Evolutionary conservation across 2,113 vertebrate species (phyloP), one percentile per base, ranked within the genome.

Genomic region (Myodes glareolus): DNA sequence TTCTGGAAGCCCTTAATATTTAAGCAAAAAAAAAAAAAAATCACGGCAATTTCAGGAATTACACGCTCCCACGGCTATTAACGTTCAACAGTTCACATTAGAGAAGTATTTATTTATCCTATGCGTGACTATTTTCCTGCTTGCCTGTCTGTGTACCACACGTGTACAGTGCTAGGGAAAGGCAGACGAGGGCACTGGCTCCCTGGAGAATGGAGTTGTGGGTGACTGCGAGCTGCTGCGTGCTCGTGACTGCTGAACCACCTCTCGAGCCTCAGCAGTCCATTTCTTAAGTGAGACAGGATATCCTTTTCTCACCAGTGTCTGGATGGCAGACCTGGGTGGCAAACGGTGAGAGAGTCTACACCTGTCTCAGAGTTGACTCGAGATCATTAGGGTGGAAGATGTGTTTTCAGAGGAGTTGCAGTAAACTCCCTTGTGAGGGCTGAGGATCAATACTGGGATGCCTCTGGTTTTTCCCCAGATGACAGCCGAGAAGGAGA

Each of bases 401-500:
- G 55, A 95, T 68, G 94, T 96, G 93, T 97, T 97, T 84, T 72
- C 65, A 78, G 11, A 95, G 76, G 52, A 95, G 76, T 61, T 82
- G 92, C 97, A 97, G 96, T 98, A 96, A 95, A 94, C 96, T 96
- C 95, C 90, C 5, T 91, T 67, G 73, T 96, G 92, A 97, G 95
- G 58, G 85, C 92, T 95, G 89, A 97, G 96, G 93, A 97, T 89
- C 91, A 95, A 94, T 95, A 97, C 39, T 81, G 6, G 91, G 95
- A 90, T 90, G 55, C 91, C 72, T 90, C 3, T 19, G 6, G 61
- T 36, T 33, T 25, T 29, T 31, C 21, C 4, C 17, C 92, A 92
- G 95, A 88, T 92, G 89, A 97, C 78, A 75, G 55, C 39, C 21
- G 94, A 98, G 90, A 95, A 97, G 94, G 92, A 94, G 96, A 96